These are phyloP conservation scores for Discoglossus pictus DNA, from an alignment of 2,797 vertebrate species.

Conservation along the genomic window DNA sequence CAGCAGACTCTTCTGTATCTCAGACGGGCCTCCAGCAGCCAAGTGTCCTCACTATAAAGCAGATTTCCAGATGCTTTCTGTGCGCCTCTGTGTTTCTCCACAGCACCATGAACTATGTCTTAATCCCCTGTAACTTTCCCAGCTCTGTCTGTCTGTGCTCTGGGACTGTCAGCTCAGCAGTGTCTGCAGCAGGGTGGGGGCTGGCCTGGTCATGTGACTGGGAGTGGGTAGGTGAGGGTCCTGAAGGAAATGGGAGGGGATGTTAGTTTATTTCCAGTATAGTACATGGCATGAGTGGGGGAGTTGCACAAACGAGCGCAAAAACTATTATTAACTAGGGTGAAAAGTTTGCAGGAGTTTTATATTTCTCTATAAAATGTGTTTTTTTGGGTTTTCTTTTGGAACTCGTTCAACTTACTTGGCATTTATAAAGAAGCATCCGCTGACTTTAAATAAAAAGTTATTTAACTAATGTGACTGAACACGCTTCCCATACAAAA, in stretches of 20 bases:
- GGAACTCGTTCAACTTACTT: conserved; percentile 2
- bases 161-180: conserved; percentile 32
- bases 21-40: too few species aligned
- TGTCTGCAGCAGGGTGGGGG: not conserved
- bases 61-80: conserved; percentile 10
- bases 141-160: conserved; percentile 24
- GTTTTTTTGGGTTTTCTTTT: conserved; percentile 22
- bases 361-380: conserved; percentile 16
- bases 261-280: not conserved
- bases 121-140: conserved; percentile 16
- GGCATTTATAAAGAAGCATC: too few species aligned
- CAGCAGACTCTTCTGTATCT: too few species aligned
- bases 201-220: conserved; percentile 29
- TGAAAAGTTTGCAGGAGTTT: conserved; percentile 24
- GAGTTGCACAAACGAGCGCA: not conserved
- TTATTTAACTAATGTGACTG: too few species aligned
- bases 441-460: too few species aligned
- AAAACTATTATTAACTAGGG: conserved; percentile 22
- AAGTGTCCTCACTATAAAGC: too few species aligned
- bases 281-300: conserved; percentile 1
- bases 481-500: too few species aligned
- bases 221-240: conserved; percentile 45
- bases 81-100: conserved; percentile 20
- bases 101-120: conserved; percentile 9
- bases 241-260: conserved; percentile 43